Evolutionary conservation across 2,888 invertebrate species (phyloP).

Genomic region (Torymus auratus): DNA sequence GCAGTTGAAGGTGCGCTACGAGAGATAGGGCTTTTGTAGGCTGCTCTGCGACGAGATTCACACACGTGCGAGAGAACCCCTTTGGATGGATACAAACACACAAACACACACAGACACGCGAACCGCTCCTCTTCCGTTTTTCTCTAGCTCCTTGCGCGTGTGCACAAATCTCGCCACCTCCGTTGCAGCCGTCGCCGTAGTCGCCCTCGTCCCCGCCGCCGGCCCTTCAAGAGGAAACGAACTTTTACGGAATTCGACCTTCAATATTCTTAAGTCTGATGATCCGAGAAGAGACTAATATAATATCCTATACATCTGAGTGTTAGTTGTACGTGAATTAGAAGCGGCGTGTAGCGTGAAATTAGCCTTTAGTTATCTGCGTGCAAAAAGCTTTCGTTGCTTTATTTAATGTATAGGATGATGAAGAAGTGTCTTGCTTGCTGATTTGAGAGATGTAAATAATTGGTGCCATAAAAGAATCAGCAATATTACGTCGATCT

Average conservation of each 20-base stretch:
- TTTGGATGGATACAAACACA: no score
- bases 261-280: no score
- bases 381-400: not conserved
- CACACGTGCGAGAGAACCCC: slow-evolving; percentile 51
- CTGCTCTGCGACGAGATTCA: no score
- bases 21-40: slow-evolving; percentile 93
- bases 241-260: no score
- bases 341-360: no score
- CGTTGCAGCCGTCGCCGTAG: no score
- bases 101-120: slow-evolving; percentile 54
- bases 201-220: no score
- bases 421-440: not conserved
- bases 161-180: slow-evolving; percentile 60
- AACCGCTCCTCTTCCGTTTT: slow-evolving; percentile 60
- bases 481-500: no score
- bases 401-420: slow-evolving; percentile 4
- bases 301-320: not conserved
- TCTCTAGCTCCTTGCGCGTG: slow-evolving; percentile 65
- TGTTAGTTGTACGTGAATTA: slow-evolving; percentile 38
- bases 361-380: no score
- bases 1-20: slow-evolving; percentile 95
- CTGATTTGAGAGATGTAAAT: not conserved
- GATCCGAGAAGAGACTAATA: no score
- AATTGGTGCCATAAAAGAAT: no score
- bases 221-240: no score